Base-by-base conservation (phyloP, 1,140 invertebrate genomes). In the Drosophila jambulina region DNA sequence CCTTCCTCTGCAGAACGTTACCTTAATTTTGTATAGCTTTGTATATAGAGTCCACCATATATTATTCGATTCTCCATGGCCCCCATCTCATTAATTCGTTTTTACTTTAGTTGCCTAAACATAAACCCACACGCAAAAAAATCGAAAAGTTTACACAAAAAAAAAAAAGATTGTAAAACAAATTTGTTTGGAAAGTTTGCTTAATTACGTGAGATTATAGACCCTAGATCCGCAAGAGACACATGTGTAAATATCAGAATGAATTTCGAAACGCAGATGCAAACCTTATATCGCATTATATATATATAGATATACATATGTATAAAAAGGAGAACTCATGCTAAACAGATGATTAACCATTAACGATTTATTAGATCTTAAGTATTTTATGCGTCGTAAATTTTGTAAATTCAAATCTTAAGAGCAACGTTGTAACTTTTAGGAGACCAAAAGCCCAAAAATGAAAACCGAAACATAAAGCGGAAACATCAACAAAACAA, bases 301-400 rank as follows among this genome's bases (percentile, higher is more conserved):
- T 51, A 51, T 51, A 51, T 51, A 49, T 71, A 75, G 58, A 80
- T 63, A 78, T 70, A 61, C 75, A 78, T 57, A 54, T 86, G 77
- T 74, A 85, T 82, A 48, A 48, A 46, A 27, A 53, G 23, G 27
- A 36, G 54, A 71, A 78, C 56, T 51, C 56, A 51, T 65, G 36
- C 57, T 27, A 40, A 36, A 62, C 57, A 65, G 48, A 80, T 67
- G 59, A 83, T 69, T 76, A 77, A 56, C 49, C 71, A 57, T 58
- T 57, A 79, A 59, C 67, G 25, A 68, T 70, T 78, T 61, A 25
- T 56, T 82, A 86, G 84, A 40, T 42, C 8, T 63, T 88, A 88
- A 88, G 80, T 78, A 88, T 87, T 87, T 87, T 87, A 87, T 80
- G 84, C 80, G 85, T 90, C 80, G 72, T 38, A 56, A 56, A 75